Evolutionary conservation across 2,888 invertebrate genomes (phyloP), one percentile per base, ranked within the genome.

Genomic region (Trisateles emortualis): DNA sequence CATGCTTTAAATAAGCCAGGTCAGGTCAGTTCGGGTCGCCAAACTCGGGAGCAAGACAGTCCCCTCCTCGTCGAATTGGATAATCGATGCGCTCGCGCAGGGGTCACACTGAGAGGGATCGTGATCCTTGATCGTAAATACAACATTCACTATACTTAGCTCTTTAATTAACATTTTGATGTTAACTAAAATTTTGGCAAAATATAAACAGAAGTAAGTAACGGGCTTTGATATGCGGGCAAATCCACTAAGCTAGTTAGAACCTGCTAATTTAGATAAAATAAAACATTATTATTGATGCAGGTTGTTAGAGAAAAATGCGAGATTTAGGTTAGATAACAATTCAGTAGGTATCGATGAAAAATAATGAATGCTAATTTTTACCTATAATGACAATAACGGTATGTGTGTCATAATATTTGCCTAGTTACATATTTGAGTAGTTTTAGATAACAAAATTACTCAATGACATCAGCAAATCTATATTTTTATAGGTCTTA

Each of bases 21-120:
- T 26, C 1, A 56, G 53, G 60, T 64, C 43, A 64, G 48, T 47
- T 52, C 39, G 44, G 56, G 70, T 64, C 64, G 57, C 68, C 64
- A 69, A 69, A 69, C 68, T 57, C 54, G 40, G 45, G 26, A 30
- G 36, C 48, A 29, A 39, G 43, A 51, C 57, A 48, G 53, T 67
- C 69, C 69, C 69, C 68, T 59, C 60, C 19, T 24, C 43, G 38
- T 32, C 38, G 49, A 70, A 69, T 69, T 69, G 69, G 43, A 69
- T 69, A 69, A 69, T 69, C 38, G 70, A 2, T 33, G 43, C 40
- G 13, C 16, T 35, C 16, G 49, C 35, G 52, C 36, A 40, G 32
- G 43, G 55, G 46, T 49, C 54, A 38, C n/a, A 13, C 33, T 10
- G 39, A 44, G 45, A 60, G 64, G 58, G 50, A 57, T 32, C 65